Evolutionary conservation across 2,113 vertebrate species (phyloP), one percentile per base, ranked within the genome.

Genomic region (Microcebus griseorufus): DNA sequence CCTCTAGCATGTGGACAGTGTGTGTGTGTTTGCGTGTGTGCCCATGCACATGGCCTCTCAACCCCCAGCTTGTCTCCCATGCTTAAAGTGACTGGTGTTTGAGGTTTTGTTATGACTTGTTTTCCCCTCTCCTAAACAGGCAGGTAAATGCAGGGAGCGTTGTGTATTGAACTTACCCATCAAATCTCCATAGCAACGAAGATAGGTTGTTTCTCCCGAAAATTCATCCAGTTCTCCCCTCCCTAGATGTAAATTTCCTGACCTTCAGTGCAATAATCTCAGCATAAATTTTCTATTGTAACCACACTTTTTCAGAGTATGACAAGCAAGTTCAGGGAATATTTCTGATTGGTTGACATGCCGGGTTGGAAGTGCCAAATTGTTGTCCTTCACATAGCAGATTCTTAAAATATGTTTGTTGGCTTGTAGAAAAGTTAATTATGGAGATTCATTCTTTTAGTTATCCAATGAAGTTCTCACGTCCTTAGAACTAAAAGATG

Each of bases 361-460:
- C 6, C 37, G 16, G 27, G n/a, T 79, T 82, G 78, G 37, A 86
- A 87, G 69, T 42, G 9, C n/a, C 42, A 58, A 72, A 39, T 29
- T 80, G 42, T 48, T 39, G 70, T 72, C 84, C 65, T 75, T 84
- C 29, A 64, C 25, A 89, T 0, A 29, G 53, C 1, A 76, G 48
- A 94, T 76, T 75, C 64, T 85, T 70, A 75, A 96, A 80, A 58
- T 64, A 78, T 10, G 9, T 67, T 83, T 94, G 25, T 79, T 70
- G 84, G 70, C 45, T 92, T 65, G 25, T n/a, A 90, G 58, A 48
- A 92, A 64, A 95, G 16, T 37, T 82, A 90, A 69, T 48, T 55
- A 60, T 25, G 69, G 48, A 53, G 34, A 70, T 12, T 65, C 9
- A 18, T 69, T 88, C 25, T 72, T 75, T 75, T 20, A 95, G 29